A percentile compares a stretch with the other conserved stretches of the same genome.
Evolutionary conservation across 2,797 vertebrate genomes (phyloP).

Genomic region (Perodicticus potto): DNA sequence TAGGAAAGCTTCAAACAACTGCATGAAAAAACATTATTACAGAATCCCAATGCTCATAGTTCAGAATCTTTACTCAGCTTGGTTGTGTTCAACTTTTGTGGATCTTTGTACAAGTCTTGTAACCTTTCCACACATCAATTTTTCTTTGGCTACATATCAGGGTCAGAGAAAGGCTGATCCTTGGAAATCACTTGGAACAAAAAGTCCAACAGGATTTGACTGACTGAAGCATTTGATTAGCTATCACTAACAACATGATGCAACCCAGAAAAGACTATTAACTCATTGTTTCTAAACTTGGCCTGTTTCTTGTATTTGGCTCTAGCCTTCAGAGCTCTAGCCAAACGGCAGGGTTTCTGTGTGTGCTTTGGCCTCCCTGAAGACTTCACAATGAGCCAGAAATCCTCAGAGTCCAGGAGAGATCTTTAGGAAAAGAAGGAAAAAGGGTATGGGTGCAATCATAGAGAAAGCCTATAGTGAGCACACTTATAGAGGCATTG

Average conservation of each 20-base stretch:
- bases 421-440: constrained; percentile 56
- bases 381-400: constrained; percentile 64
- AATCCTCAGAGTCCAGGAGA: constrained; percentile 46
- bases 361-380: constrained; percentile 62
- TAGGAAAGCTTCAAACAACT: background rate
- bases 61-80: constrained; percentile 52
- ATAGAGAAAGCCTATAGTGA: background rate
- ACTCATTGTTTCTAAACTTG: constrained; percentile 77
- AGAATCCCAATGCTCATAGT: background rate
- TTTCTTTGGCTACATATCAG: constrained; percentile 69
- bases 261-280: constrained; percentile 72
- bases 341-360: constrained; percentile 70
- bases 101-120: constrained; percentile 53
- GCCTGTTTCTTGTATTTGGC: constrained; percentile 66
- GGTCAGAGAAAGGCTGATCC: constrained; percentile 57
- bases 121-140: constrained; percentile 45
- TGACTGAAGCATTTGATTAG: constrained; percentile 76
- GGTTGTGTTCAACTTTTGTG: background rate
- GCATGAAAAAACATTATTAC: constrained; percentile 48
- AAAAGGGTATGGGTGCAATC: background rate
- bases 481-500: background rate
- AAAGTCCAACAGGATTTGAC: constrained; percentile 63
- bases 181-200: constrained; percentile 69
- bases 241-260: constrained; percentile 69
- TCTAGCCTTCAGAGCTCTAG: constrained; percentile 41